Evolutionary conservation across 2,797 vertebrate genomes (phyloP), one percentile per base, ranked within the genome.

Genomic region (Glyptemys insculpta): DNA sequence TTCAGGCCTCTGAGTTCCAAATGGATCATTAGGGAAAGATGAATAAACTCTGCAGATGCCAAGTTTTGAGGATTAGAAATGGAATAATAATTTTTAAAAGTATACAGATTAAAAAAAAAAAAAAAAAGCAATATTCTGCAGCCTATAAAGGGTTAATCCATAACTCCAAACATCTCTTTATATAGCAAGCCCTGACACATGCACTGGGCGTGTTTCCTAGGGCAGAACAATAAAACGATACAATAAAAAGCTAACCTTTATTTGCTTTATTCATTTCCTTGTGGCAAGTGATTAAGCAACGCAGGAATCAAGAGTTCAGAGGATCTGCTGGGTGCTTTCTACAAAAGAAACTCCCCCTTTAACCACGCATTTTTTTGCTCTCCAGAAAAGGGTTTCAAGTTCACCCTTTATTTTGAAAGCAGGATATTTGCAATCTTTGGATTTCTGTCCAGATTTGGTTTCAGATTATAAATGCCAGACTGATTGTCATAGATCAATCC

Each of bases 231-330:
- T 84, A 79, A 86, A 87, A 83, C 0, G 5, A 68, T 68, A 4
- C 79, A 91, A 68, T 0, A 0, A 23, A 56, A 85, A 68, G 65
- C 21, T 10, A 37, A 25, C 2, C 81, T 91, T 50, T 95, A 59
- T 96, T 95, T 96, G 87, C 87, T 89, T 59, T 89, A 79, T 50
- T 31, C 56, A 23, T 18, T 96, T 97, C 96, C 96, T 88, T 5
- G 54, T 94, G 54, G 56, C 50, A 37, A 6, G 86, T 29, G 62
- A 92, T 93, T 96, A 96, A 95, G 94, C 21, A 37, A 68, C 68
- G 88, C 90, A 93, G 96, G 76, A 94, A 65, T 62, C 79, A 50
- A 50, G 83, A 79, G 57, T 68, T 84, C 82, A 59, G 11, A 59
- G 31, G 53, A 29, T 27, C 25, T 15, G 4, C n/a, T 50, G 3